Evolutionary conservation across 2,888 invertebrate species (phyloP), one percentile per base, ranked within the genome.

Genomic region (Cheilosia vernalis): DNA sequence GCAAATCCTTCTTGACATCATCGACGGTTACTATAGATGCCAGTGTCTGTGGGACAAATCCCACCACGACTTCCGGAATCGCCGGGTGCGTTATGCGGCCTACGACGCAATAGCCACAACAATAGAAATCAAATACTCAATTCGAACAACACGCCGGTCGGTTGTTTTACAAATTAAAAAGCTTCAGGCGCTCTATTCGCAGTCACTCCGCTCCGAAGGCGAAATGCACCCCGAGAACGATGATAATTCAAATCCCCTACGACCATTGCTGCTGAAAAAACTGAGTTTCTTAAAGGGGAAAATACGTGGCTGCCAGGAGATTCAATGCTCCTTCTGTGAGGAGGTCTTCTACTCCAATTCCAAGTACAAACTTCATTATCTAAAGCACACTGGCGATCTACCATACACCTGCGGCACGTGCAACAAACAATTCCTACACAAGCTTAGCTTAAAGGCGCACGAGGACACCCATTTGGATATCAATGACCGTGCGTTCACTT

Each of bases 51-150:
- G 79, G 79, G 66, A 79, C 44, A 72, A 61, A 30, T 53, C 79
- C 13, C 79, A 79, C 15, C 79, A 72, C 10, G 79, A 79, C 10
- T 79, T 79, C 10, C 72, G 72, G 2, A 79, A 72, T 60, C 79
- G 79, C 2, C 64, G 72, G 7, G 79, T 79, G 15, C 79, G 79
- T 2, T 60, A 79, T 21, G 72, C 79, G 6, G 79, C 79, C 10
- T 79, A 79, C n/a, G 79, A 79, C 19, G 79, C 79, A 2, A 79
- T 79, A 19, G 79, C 79, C 9, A 72, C 72, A 42, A 72, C 79
- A 15, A 79, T 79, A n/a, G 79, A 79, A 33, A 72, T 79, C 17
- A 79, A 79, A 30, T 79, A 79, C 44, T 72, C 79, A 9, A 79
- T 79, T n/a, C 70, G 79, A 27, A 79, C 79, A 33, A 79, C 79